Evolutionary conservation across 2,888 invertebrate species (phyloP).

Genomic region (Eristalis pertinax): DNA sequence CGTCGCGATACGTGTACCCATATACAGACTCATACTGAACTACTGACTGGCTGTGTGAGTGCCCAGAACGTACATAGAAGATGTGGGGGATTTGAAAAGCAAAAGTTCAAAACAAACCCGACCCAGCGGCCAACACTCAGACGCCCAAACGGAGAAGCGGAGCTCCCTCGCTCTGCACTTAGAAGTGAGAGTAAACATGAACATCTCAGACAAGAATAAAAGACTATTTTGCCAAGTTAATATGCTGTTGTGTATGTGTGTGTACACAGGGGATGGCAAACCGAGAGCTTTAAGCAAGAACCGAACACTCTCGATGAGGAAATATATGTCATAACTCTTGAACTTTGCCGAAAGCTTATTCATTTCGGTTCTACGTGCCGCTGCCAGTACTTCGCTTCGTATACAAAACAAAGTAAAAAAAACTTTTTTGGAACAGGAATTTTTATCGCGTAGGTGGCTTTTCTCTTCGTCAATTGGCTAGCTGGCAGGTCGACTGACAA

Average conservation of each 20-base stretch:
- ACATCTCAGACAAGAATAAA: neutral
- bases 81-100: conserved; percentile 55
- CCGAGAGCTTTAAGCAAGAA: conserved; percentile 40
- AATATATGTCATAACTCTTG: conserved; percentile 64
- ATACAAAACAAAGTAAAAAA: conserved; percentile 54
- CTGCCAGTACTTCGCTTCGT: conserved; percentile 34
- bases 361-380: conserved; percentile 27
- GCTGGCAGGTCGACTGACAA: neutral
- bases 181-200: conserved; percentile 58
- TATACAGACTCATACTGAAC: neutral
- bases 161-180: neutral
- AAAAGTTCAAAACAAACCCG: conserved; percentile 58
- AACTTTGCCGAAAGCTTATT: conserved; percentile 47
- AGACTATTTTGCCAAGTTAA: neutral
- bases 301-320: conserved; percentile 8
- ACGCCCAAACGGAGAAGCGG: neutral
- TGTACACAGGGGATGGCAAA: conserved; percentile 19
- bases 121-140: neutral
- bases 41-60: neutral
- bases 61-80: neutral
- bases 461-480: conserved; percentile 35
- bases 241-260: neutral
- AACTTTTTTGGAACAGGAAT: conserved; percentile 25
- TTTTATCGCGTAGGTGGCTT: conserved; percentile 68
- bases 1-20: conserved; percentile 6